phyloP scores from a whole-genome alignment of 2,797 vertebrate species.

The Potorous gilbertii region DNA sequence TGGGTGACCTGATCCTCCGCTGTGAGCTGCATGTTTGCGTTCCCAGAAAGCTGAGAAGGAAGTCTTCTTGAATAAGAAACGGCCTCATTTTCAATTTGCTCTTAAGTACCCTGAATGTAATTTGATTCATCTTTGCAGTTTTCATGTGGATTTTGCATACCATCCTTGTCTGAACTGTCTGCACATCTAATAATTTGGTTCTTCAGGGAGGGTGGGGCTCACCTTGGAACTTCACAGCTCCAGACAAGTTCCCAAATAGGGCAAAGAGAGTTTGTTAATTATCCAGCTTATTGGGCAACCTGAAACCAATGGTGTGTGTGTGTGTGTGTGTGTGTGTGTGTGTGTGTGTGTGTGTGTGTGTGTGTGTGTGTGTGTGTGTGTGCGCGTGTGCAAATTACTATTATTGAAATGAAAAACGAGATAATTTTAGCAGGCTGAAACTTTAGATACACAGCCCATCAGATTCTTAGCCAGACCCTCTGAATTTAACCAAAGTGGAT shows the following conservation, averaged over 20 bases:
- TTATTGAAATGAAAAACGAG: constrained; percentile 65
- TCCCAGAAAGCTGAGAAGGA: constrained; percentile 51
- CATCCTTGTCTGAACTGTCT: constrained; percentile 73
- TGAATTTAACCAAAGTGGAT: constrained; percentile 59
- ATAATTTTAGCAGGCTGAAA: constrained; percentile 49
- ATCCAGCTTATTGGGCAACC: constrained; percentile 54
- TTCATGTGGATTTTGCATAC: constrained; percentile 76
- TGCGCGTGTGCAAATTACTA: constrained; percentile 36
- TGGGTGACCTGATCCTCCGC: constrained; percentile 65
- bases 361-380: constrained; percentile 15
- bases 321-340: not conserved
- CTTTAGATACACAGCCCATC: constrained; percentile 58
- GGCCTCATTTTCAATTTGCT: constrained; percentile 70
- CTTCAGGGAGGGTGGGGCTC: constrained; percentile 58
- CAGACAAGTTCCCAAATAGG: constrained; percentile 49
- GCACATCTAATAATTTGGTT: constrained; percentile 70
- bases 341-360: not conserved
- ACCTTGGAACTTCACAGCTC: constrained; percentile 38
- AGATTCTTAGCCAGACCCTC: constrained; percentile 52
- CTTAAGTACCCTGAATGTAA: constrained; percentile 65
- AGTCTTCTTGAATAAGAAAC: constrained; percentile 78
- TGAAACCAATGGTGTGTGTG: not conserved
- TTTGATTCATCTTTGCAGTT: constrained; percentile 76
- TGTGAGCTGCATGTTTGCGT: constrained; percentile 71
- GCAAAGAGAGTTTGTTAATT: constrained; percentile 57